Percentiles rank a stretch among this genome's conserved stretches.
phyloP scores from a whole-genome alignment of 2,888 invertebrate species.

The Synanthedon vespiformis region DNA sequence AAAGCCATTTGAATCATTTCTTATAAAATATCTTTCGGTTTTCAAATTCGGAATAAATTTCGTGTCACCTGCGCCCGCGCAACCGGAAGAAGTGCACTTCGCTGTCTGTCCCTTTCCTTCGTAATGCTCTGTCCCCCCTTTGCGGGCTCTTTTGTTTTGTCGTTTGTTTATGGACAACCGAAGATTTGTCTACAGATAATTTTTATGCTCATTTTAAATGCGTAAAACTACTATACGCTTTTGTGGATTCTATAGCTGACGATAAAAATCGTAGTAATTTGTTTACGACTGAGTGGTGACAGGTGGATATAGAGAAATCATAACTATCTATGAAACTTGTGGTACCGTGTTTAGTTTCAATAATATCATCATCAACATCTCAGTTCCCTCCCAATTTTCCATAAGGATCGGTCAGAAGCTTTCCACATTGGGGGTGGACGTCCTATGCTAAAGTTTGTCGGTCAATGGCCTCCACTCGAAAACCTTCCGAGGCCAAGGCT shows the following conservation, averaged over 20 bases:
- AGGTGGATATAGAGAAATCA: constrained; percentile 26
- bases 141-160: constrained; percentile 33
- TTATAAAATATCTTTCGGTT: constrained; percentile 66
- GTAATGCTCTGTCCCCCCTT: constrained; percentile 28
- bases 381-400: no score
- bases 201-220: constrained; percentile 60
- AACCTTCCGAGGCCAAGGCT: no score
- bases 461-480: no score
- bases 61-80: constrained; percentile 64
- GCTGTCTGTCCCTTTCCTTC: constrained; percentile 16
- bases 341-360: no score
- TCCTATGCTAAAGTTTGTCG: no score
- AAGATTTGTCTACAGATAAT: constrained; percentile 59
- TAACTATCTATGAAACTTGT: neutral
- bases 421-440: no score
- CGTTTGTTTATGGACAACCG: constrained; percentile 48
- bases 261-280: constrained; percentile 51
- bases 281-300: constrained; percentile 41
- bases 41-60: constrained; percentile 70
- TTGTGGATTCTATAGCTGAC: constrained; percentile 37
- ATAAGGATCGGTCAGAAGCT: no score
- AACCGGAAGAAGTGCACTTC: constrained; percentile 56
- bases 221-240: constrained; percentile 55
- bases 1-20: constrained; percentile 66
- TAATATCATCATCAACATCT: no score